These are phyloP conservation scores for Cercopithecus neglectus DNA, from an alignment of 2,797 vertebrate genomes.

Conservation along the genomic window DNA sequence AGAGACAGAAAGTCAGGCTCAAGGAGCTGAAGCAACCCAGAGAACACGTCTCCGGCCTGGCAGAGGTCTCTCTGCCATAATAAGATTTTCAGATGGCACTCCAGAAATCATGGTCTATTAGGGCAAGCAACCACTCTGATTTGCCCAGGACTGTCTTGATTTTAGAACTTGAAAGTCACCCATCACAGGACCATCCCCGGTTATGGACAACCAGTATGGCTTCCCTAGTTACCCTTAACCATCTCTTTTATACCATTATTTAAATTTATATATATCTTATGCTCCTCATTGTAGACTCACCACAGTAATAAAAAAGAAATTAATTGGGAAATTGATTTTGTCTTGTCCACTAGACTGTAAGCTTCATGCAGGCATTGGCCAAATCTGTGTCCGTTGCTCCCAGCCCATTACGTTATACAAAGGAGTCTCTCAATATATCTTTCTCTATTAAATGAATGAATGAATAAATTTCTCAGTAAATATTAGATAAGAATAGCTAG, in stretches of 20 bases:
- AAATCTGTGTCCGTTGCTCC: not conserved
- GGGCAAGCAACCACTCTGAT: not conserved
- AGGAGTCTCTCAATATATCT: not conserved
- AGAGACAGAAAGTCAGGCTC: not conserved
- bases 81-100: not conserved
- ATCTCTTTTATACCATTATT: not conserved
- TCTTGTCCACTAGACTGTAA: not conserved
- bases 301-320: slow-evolving; percentile 5
- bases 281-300: not conserved
- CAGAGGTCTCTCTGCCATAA: not conserved
- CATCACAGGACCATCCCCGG: not conserved
- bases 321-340: slow-evolving; percentile 21
- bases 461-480: not conserved
- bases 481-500: not conserved
- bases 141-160: not conserved
- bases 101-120: not conserved
- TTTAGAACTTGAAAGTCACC: not conserved
- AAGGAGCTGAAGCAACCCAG: not conserved
- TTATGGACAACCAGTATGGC: not conserved
- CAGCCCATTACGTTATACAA: not conserved
- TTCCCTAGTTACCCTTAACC: not conserved
- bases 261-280: not conserved
- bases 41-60: not conserved
- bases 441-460: slow-evolving; percentile 7
- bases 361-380: not conserved